Conservation (phyloP, 64 coral and sea anemone genomes). For the Platygyra sinensis region DNA sequence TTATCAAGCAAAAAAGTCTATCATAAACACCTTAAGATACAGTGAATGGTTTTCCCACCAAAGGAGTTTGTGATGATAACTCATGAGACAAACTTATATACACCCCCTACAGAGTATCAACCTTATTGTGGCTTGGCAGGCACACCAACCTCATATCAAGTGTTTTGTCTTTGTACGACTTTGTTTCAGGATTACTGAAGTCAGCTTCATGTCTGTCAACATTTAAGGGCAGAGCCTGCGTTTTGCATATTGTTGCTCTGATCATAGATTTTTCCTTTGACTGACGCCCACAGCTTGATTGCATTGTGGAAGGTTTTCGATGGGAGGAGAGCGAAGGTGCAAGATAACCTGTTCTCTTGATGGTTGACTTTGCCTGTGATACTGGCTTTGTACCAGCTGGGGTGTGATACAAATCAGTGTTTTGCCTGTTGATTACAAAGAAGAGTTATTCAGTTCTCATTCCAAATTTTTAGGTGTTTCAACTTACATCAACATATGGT, state of each 20-base stretch:
- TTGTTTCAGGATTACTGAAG: neutral
- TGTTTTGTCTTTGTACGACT: constrained; percentile 14
- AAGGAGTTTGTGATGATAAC: no score
- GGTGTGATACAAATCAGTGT: neutral
- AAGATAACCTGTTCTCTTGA: constrained; percentile 10
- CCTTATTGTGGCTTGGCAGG: neutral
- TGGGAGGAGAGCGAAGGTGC: neutral
- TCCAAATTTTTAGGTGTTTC: no score
- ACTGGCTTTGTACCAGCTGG: constrained; percentile 7
- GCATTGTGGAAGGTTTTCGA: neutral
- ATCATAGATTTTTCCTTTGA: neutral
- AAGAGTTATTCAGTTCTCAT: no score
- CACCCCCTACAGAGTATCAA: neutral
- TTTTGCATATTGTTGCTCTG: neutral
- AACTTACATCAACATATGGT: no score
- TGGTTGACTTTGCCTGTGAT: neutral
- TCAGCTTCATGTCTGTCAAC: neutral
- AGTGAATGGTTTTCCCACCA: no score
- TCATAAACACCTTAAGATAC: no score
- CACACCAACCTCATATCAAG: constrained; percentile 25
- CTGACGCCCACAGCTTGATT: neutral
- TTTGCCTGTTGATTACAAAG: neutral
- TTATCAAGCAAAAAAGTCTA: no score
- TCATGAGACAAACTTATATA: no score
- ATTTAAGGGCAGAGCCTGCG: no score